Base-by-base conservation (phyloP, 2,888 invertebrate genomes). In the Cataglyphis albicans region DNA sequence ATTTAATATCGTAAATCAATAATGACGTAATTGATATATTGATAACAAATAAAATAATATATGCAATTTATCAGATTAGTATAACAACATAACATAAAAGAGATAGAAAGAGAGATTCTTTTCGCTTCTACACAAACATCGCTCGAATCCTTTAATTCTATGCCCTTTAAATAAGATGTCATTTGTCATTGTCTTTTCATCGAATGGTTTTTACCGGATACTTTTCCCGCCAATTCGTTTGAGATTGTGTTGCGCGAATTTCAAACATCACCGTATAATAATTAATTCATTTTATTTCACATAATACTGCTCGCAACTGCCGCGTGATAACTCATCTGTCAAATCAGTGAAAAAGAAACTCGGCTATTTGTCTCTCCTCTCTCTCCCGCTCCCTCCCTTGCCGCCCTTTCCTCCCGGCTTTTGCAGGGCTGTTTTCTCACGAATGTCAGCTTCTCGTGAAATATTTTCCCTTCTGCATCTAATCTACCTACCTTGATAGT, bases 401-500 rank as follows among this genome's bases (percentile, higher is more conserved):
- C 15, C 15, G 15, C 44, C 1, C 15, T 7, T n/a, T n/a, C 18
- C n/a, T 48, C 18, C 12, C 48, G n/a, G 15, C 41, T 68, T 15
- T 38, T 70, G 9, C 59, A 44, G 41, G 52, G n/a, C 64, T 72
- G 55, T 81, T 81, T 61, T 75, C 76, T 81, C 81, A 61, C 48
- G 61, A 32, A 38, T 59, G 67, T 64, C 70, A 63, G 59, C 55
- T 10, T 21, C 38, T 21, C 38, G 25, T 81, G 81, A 81, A 81
- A 81, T 85, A 83, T 84, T 80, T 52, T 81, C 72, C 41, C 74
- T 48, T 75, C 68, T 15, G 25, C 35, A 7, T 52, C 25, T 83
- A 85, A 84, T 84, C 64, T 55, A 81, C 81, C 81, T 81, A 75
- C 75, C 75, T 80, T 52, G 35, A 82, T 15, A 12, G 41, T 78